These are phyloP conservation scores for Apamea epomidion DNA, from an alignment of 2,888 invertebrate genomes.

Conservation along the genomic window DNA sequence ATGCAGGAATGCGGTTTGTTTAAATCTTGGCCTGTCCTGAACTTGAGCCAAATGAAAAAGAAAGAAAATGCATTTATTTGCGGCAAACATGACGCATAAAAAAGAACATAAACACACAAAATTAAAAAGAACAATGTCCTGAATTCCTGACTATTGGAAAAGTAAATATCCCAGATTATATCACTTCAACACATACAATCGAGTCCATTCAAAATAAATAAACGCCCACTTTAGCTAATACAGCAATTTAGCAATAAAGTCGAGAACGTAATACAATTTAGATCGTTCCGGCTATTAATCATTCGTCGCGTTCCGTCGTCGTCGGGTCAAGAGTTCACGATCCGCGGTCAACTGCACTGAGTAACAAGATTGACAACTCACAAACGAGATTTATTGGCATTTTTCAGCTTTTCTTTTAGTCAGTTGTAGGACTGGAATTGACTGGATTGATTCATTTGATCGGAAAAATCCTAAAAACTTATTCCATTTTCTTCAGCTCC, in stretches of 20 bases:
- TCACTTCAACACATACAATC: slow-evolving; percentile 11
- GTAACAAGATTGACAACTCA: slow-evolving; percentile 37
- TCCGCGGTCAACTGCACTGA: slow-evolving; percentile 67
- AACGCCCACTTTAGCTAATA: slow-evolving; percentile 40
- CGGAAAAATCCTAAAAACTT: background rate
- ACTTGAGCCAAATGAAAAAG: background rate
- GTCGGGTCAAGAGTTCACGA: slow-evolving; percentile 68
- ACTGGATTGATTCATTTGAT: background rate
- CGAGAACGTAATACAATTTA: slow-evolving; percentile 53
- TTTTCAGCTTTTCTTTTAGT: slow-evolving; percentile 8
- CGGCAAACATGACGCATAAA: too few species aligned
- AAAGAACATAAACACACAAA: too few species aligned
- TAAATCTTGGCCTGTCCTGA: background rate
- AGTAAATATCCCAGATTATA: background rate
- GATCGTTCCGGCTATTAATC: slow-evolving; percentile 66
- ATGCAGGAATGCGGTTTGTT: background rate
- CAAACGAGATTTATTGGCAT: slow-evolving; percentile 28
- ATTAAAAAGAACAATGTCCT: background rate
- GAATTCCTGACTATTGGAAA: background rate
- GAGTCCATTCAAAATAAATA: slow-evolving; percentile 27
- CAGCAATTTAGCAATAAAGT: slow-evolving; percentile 60
- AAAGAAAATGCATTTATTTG: too few species aligned
- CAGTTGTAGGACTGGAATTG: background rate
- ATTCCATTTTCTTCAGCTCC: background rate
- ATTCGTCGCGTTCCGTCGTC: slow-evolving; percentile 61